phyloP scores from a whole-genome alignment of 2,797 vertebrate species.

The Clarias platycephalus region DNA sequence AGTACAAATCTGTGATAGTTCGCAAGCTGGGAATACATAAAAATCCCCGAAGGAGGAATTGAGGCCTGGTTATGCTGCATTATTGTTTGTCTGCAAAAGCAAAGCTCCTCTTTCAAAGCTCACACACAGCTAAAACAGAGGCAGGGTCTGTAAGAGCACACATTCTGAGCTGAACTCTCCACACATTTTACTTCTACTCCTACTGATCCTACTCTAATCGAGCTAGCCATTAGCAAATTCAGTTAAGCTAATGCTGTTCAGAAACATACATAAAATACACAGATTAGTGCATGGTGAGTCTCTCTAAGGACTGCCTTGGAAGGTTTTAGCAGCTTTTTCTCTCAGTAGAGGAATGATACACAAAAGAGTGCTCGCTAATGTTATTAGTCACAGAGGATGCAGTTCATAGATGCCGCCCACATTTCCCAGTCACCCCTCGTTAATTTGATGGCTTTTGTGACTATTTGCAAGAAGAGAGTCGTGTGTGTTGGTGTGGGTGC shows the following conservation, averaged over 20 bases:
- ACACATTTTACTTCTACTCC: slow-evolving; percentile 22
- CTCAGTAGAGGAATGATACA: slow-evolving; percentile 43
- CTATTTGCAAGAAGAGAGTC: slow-evolving; percentile 41
- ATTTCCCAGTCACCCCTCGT: slow-evolving; percentile 57
- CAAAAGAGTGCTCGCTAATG: slow-evolving; percentile 53
- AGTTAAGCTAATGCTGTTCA: slow-evolving; percentile 53
- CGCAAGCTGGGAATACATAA: slow-evolving; percentile 10
- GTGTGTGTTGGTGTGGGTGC: slow-evolving; percentile 12
- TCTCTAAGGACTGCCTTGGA: slow-evolving; percentile 46
- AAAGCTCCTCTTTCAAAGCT: background rate
- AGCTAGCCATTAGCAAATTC: slow-evolving; percentile 50
- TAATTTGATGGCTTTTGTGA: slow-evolving; percentile 59
- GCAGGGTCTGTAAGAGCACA: slow-evolving; percentile 11
- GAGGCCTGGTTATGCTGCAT: background rate
- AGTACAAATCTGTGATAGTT: background rate
- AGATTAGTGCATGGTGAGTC: slow-evolving; percentile 47
- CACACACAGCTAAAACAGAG: background rate
- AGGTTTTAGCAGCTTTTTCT: slow-evolving; percentile 55
- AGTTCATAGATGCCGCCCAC: slow-evolving; percentile 58
- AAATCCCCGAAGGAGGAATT: slow-evolving; percentile 7
- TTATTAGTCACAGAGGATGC: slow-evolving; percentile 58
- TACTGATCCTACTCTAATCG: slow-evolving; percentile 31
- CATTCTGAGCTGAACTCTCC: slow-evolving; percentile 12
- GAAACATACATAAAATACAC: slow-evolving; percentile 58
- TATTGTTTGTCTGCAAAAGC: background rate